Conservation (phyloP, 2,797 vertebrate species). For the Sparidentex hasta region DNA sequence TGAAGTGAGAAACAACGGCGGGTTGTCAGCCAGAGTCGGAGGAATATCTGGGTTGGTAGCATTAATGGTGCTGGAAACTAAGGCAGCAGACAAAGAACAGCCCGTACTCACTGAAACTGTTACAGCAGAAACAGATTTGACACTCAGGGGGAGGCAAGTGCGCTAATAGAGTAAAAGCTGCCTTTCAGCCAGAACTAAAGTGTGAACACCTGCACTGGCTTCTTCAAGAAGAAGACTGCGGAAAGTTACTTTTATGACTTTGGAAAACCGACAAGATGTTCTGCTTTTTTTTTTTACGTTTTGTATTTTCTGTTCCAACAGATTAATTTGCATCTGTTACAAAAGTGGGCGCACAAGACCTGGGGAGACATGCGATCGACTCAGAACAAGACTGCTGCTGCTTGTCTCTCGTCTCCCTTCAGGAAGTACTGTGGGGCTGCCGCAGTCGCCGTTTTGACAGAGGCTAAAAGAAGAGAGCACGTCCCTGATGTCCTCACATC, state of each 20-base stretch:
- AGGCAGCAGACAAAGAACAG: constrained; percentile 17
- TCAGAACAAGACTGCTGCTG: background rate
- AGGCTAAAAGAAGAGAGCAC: constrained; percentile 30
- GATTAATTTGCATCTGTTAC: constrained; percentile 5
- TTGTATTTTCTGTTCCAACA: background rate
- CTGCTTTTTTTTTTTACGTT: background rate
- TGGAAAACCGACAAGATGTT: background rate
- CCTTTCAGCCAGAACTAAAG: constrained; percentile 9
- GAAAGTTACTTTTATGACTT: constrained; percentile 5
- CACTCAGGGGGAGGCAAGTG: background rate
- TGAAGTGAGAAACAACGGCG: background rate
- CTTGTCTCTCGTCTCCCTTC: background rate
- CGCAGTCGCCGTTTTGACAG: constrained; percentile 37
- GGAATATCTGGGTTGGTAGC: constrained; percentile 8
- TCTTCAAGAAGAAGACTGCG: constrained; percentile 1
- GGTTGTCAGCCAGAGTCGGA: background rate
- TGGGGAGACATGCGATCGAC: background rate
- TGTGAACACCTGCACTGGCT: constrained; percentile 18
- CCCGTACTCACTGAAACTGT: background rate
- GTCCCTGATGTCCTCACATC: constrained; percentile 24
- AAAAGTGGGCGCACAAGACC: constrained; percentile 13
- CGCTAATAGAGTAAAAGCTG: background rate
- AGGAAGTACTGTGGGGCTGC: background rate
- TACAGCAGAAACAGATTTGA: constrained; percentile 8
- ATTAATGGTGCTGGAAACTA: background rate